phyloP scores from a whole-genome alignment of 2,113 vertebrate genomes.

The Brienomyrus longianalis region DNA sequence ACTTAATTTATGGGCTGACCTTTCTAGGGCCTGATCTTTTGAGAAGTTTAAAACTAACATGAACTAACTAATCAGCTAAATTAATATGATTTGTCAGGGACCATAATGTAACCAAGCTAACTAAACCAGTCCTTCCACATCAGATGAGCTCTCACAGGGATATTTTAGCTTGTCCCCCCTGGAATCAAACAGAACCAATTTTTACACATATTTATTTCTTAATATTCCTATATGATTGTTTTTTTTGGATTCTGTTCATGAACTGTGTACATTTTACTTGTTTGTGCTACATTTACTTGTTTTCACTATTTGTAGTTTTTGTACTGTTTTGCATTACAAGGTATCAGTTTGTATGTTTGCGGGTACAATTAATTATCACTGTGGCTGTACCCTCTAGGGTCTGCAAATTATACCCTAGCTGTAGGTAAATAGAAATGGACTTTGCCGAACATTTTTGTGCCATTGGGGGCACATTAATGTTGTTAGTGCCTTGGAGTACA shows the following conservation, averaged over 20 bases:
- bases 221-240: not conserved
- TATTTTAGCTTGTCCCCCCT: not conserved
- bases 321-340: not conserved
- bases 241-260: not conserved
- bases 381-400: not conserved
- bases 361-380: not conserved
- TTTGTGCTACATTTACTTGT: not conserved
- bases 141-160: not conserved
- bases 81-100: not conserved
- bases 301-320: not conserved
- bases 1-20: not conserved
- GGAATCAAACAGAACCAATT: not conserved
- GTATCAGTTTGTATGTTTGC: not conserved
- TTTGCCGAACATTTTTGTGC: not conserved
- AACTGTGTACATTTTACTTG: not conserved
- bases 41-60: not conserved
- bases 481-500: not conserved
- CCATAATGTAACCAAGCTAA: not conserved
- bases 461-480: not conserved
- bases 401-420: not conserved
- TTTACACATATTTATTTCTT: not conserved
- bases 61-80: not conserved
- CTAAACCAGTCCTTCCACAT: not conserved
- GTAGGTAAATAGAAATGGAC: not conserved
- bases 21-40: not conserved